A percentile compares a stretch with the other conserved stretches of the same genome.
Conservation (phyloP, 2,797 vertebrate genomes). For the Onychomys torridus region DNA sequence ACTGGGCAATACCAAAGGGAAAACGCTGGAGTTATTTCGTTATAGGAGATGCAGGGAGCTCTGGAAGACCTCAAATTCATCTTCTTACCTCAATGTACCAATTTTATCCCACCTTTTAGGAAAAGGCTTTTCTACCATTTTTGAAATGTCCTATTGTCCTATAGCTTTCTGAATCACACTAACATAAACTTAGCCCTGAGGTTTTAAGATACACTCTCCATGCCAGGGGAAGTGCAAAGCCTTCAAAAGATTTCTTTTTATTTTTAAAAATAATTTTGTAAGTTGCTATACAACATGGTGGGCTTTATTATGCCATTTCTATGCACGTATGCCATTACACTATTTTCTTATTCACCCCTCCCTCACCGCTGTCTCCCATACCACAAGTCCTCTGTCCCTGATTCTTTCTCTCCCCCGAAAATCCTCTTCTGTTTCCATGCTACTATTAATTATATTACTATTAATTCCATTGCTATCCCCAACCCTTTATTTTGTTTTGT, state of each 20-base stretch:
- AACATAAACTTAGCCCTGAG: no score
- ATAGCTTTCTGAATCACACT: not conserved
- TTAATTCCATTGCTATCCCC: not conserved
- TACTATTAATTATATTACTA: not conserved
- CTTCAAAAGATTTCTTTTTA: not conserved
- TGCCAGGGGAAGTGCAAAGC: not conserved
- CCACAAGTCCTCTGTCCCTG: not conserved
- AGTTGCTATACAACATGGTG: not conserved
- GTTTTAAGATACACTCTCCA: not conserved
- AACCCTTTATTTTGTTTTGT: no score
- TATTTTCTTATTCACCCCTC: not conserved
- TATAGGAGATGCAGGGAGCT: no score
- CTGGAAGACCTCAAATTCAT: no score
- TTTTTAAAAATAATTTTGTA: not conserved
- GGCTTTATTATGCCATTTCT: not conserved
- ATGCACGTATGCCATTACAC: not conserved
- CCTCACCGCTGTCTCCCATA: not conserved
- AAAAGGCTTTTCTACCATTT: not conserved
- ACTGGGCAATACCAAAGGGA: not conserved
- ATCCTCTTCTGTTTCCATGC: not conserved
- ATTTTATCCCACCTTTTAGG: not conserved
- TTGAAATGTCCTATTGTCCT: no score
- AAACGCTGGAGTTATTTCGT: fast-evolving
- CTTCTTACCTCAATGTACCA: not conserved
- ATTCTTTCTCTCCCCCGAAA: not conserved